Conservation (phyloP, 2,797 vertebrate species). For the Fratercula arctica region DNA sequence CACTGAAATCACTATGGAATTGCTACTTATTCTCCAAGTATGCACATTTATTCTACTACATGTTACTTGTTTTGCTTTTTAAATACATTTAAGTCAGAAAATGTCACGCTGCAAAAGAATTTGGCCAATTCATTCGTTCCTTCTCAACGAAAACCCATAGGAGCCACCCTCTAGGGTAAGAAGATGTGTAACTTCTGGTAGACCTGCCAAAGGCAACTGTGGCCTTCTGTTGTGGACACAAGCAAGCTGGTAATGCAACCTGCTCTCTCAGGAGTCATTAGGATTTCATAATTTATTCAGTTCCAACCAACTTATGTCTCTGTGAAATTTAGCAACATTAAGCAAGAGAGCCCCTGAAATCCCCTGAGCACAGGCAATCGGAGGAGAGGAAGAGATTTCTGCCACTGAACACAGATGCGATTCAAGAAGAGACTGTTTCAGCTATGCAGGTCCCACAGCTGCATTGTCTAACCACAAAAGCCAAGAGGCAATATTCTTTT, state of each 20-base stretch:
- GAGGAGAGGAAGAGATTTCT: not conserved
- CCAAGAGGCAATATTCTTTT: not conserved
- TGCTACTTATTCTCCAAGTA: not conserved
- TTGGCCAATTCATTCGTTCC: not conserved
- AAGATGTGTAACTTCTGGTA: not conserved
- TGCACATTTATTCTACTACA: not conserved
- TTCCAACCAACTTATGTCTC: not conserved
- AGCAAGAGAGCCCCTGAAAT: not conserved
- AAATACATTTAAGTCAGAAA: not conserved
- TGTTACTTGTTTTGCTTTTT: not conserved
- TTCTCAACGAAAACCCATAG: not conserved
- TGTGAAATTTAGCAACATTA: not conserved
- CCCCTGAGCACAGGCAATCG: not conserved
- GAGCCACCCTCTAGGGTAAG: not conserved
- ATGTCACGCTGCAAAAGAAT: not conserved
- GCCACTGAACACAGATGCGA: not conserved
- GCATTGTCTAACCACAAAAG: not conserved
- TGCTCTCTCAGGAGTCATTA: not conserved
- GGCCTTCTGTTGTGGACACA: constrained; percentile 36
- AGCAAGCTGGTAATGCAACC: constrained; percentile 23
- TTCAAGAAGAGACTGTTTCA: not conserved
- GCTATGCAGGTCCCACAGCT: not conserved
- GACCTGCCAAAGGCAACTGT: constrained; percentile 1
- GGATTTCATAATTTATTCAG: not conserved
- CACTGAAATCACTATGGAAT: not conserved